Percentiles rank a stretch among this genome's conserved stretches.
These are phyloP conservation scores for Aythya baeri DNA, from an alignment of 2,113 vertebrate species.

Conservation along the genomic window DNA sequence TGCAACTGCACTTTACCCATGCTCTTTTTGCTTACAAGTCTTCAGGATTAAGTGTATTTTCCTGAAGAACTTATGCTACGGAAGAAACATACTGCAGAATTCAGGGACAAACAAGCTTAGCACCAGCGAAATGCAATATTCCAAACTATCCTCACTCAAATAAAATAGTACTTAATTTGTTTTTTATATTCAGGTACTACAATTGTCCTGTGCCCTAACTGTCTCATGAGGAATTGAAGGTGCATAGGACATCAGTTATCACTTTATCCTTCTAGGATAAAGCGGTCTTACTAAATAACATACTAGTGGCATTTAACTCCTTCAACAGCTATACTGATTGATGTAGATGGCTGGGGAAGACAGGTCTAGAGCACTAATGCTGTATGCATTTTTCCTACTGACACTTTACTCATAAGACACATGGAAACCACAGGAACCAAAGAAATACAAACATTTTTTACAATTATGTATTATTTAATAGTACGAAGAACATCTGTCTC, in stretches of 20 bases:
- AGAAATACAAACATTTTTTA: neutral
- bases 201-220: neutral
- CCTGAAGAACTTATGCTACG: neutral
- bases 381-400: neutral
- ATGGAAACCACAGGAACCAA: neutral
- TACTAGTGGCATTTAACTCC: neutral
- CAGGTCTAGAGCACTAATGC: neutral
- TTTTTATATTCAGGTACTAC: neutral
- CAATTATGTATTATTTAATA: neutral
- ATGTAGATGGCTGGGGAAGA: neutral
- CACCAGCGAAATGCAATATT: neutral
- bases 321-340: neutral
- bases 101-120: neutral
- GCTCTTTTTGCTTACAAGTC: neutral
- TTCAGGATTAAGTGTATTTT: neutral
- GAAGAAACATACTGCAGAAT: neutral
- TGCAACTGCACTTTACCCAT: neutral
- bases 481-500: rapidly evolving
- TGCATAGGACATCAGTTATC: neutral
- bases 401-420: neutral
- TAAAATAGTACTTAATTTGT: neutral
- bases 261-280: neutral
- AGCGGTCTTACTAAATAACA: neutral
- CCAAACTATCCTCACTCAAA: neutral
- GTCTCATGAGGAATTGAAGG: neutral